Evolutionary conservation across 2,888 invertebrate genomes (phyloP).

Genomic region (Lepidocyrtoides sp.): DNA sequence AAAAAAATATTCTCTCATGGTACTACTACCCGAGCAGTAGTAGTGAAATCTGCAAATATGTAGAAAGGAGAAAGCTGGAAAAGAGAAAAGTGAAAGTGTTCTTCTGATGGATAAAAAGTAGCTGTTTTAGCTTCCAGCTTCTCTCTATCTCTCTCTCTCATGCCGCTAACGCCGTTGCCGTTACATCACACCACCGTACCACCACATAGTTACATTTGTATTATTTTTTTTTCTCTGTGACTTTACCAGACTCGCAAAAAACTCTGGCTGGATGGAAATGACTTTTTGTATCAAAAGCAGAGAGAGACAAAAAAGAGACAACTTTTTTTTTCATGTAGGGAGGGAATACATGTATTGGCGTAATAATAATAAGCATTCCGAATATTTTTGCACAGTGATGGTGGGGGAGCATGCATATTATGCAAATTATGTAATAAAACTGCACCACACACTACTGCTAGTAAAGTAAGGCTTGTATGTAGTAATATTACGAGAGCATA

Average conservation of each 20-base stretch:
- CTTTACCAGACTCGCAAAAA: conserved; percentile 16
- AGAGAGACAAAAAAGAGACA: neutral
- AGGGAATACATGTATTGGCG: too few relatives aligned
- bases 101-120: neutral
- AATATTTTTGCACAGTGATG: conserved; percentile 37
- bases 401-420: too few relatives aligned
- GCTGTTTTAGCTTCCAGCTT: neutral
- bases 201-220: too few relatives aligned
- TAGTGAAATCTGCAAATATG: neutral
- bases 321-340: too few relatives aligned
- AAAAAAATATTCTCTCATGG: too few relatives aligned
- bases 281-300: conserved; percentile 2
- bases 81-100: conserved; percentile 16
- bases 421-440: conserved; percentile 44
- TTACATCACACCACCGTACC: too few relatives aligned
- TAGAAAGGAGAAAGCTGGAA: neutral
- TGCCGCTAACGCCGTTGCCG: too few relatives aligned
- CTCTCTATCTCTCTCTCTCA: neutral
- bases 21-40: too few relatives aligned
- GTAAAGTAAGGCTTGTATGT: neutral
- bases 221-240: too few relatives aligned
- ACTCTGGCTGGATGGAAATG: too few relatives aligned
- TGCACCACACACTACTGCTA: conserved; percentile 19
- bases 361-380: too few relatives aligned
- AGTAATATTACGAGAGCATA: conserved; percentile 26